phyloP scores from a whole-genome alignment of 2,888 invertebrate species.

The Aethes cnicana region DNA sequence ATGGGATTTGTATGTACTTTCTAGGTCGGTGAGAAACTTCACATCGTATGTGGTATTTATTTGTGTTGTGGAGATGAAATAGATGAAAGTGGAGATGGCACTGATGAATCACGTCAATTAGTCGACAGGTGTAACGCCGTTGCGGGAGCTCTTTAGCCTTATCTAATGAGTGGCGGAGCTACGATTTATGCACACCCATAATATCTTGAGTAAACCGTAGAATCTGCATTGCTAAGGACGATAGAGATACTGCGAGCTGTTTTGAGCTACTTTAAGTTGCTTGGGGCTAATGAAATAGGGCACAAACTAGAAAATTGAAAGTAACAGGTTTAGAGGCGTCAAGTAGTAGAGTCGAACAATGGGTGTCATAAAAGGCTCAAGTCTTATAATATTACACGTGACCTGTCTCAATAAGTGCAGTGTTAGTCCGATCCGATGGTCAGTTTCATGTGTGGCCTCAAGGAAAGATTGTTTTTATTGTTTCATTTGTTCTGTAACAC shows the following conservation, averaged over 20 bases:
- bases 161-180: slow-evolving; percentile 3
- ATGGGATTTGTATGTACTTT: no score
- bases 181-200: no score
- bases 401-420: slow-evolving; percentile 28
- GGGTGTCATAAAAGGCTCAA: slow-evolving; percentile 23
- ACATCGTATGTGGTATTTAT: no score
- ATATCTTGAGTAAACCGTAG: no score
- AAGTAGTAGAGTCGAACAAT: slow-evolving; percentile 4
- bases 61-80: no score
- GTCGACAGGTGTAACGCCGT: slow-evolving; percentile 9
- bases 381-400: slow-evolving; percentile 22
- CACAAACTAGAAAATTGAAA: background rate
- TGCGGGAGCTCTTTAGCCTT: slow-evolving; percentile 7
- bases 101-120: slow-evolving; percentile 21
- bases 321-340: no score
- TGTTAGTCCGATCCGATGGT: slow-evolving; percentile 21
- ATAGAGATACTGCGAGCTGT: no score
- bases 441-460: slow-evolving; percentile 4
- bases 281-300: no score
- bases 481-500: slow-evolving; percentile 11
- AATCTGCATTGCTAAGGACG: no score
- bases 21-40: no score
- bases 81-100: slow-evolving; percentile 4
- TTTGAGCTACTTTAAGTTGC: no score
- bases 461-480: slow-evolving; percentile 4